Evolutionary conservation across 2,113 vertebrate genomes (phyloP).

Genomic region (Hippoglossus stenolepis): DNA sequence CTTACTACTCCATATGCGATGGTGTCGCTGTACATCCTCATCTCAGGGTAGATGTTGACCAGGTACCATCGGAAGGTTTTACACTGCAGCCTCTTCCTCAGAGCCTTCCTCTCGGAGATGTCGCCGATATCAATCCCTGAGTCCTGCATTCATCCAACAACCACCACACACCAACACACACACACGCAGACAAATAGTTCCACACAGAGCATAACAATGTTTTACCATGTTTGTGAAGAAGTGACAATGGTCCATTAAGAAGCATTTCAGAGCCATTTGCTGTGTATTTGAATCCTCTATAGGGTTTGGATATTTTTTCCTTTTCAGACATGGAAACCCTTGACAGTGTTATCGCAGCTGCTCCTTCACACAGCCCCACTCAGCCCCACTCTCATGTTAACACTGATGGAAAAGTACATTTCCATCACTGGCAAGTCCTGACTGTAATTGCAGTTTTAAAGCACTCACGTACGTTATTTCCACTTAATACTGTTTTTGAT

Average conservation of each 20-base stretch:
- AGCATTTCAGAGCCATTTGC: conserved; percentile 18
- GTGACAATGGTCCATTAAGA: conserved; percentile 26
- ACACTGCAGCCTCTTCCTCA: conserved; percentile 95
- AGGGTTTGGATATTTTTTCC: conserved; percentile 34
- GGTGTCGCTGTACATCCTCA: conserved; percentile 97
- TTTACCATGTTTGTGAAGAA: neutral
- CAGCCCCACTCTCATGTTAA: neutral
- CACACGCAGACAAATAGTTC: neutral
- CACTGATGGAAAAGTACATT: neutral
- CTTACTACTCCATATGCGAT: conserved; percentile 96
- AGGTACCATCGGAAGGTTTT: conserved; percentile 99
- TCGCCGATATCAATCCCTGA: conserved; percentile 97
- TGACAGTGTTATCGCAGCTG: neutral
- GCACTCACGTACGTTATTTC: neutral
- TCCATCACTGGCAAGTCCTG: too few relatives aligned
- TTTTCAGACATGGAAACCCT: conserved; percentile 22
- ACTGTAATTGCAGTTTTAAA: neutral
- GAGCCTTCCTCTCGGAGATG: conserved; percentile 92
- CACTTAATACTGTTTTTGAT: neutral
- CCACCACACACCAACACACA: conserved; percentile 19
- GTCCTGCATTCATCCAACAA: conserved; percentile 82
- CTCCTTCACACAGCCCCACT: conserved; percentile 8
- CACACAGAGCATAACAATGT: neutral
- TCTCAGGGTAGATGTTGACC: conserved; percentile 96
- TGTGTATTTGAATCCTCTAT: neutral